These are phyloP conservation scores for Pammene aurita DNA, from an alignment of 2,888 invertebrate genomes.

Conservation along the genomic window DNA sequence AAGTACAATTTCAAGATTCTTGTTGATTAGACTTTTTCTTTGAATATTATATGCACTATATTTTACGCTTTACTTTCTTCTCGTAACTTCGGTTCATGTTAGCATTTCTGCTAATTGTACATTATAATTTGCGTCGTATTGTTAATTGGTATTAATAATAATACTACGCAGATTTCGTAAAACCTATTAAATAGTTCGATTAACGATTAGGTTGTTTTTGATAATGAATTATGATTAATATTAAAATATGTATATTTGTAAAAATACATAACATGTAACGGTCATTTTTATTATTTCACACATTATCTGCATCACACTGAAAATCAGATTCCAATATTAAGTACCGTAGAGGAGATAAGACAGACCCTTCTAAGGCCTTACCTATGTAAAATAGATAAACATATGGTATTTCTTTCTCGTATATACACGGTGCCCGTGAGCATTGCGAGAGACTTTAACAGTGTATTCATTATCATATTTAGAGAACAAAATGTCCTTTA, in stretches of 20 bases:
- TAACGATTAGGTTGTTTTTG: conserved; percentile 17
- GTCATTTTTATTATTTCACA: not conserved
- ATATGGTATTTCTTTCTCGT: not conserved
- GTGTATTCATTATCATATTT: no score
- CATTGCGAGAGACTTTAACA: no score
- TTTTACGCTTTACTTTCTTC: not conserved
- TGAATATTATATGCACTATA: conserved; percentile 1
- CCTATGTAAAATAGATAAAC: not conserved
- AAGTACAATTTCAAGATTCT: conserved; percentile 23
- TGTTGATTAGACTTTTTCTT: conserved; percentile 13
- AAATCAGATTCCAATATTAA: not conserved
- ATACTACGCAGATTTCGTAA: conserved; percentile 6
- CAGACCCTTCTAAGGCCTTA: not conserved
- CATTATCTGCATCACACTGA: not conserved
- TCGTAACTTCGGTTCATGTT: not conserved
- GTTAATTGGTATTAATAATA: conserved; percentile 16
- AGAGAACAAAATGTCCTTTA: no score
- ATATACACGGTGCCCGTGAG: no score
- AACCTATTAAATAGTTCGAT: conserved; percentile 12
- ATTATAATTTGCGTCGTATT: conserved; percentile 3
- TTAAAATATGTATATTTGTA: conserved; percentile 28
- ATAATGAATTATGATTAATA: conserved; percentile 14
- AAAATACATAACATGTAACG: conserved; percentile 1
- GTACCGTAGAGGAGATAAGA: not conserved
- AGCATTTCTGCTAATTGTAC: conserved; percentile 17